phyloP scores from a whole-genome alignment of 2,888 invertebrate genomes.

The Seira musarum region DNA sequence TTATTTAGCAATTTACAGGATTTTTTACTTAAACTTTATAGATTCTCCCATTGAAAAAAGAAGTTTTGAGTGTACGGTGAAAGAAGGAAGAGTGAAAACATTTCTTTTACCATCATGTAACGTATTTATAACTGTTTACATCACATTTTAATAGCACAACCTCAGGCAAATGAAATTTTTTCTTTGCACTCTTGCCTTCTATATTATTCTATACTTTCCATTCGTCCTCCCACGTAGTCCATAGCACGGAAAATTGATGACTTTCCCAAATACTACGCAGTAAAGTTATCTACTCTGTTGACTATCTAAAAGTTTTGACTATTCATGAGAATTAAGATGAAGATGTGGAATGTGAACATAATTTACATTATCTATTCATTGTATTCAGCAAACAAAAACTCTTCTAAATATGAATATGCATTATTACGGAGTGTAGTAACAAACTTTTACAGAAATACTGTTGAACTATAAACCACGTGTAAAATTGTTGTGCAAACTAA shows the following conservation, averaged over 20 bases:
- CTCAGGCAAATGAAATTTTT: background rate
- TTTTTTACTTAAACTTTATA: slow-evolving; percentile 8
- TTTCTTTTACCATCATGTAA: background rate
- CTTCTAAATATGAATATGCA: too few species aligned
- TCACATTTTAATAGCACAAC: background rate
- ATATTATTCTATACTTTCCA: background rate
- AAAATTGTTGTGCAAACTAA: too few species aligned
- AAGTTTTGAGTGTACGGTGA: too few species aligned
- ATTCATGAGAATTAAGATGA: background rate
- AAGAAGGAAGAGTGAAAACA: too few species aligned
- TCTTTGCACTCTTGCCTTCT: background rate
- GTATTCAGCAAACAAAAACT: too few species aligned
- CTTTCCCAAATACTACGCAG: background rate
- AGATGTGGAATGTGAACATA: too few species aligned
- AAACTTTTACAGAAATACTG: too few species aligned
- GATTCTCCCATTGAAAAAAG: background rate
- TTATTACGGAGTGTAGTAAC: too few species aligned
- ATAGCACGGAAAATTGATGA: background rate
- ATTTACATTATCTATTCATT: too few species aligned
- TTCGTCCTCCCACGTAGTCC: background rate
- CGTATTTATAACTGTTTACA: background rate
- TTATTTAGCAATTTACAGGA: slow-evolving; percentile 9
- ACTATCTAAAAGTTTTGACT: background rate
- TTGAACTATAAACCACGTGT: too few species aligned
- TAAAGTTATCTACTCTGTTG: too few species aligned